A percentile compares a stretch with the other conserved stretches of the same genome.
phyloP scores from a whole-genome alignment of 2,888 invertebrate species.

The Tyria jacobaeae region DNA sequence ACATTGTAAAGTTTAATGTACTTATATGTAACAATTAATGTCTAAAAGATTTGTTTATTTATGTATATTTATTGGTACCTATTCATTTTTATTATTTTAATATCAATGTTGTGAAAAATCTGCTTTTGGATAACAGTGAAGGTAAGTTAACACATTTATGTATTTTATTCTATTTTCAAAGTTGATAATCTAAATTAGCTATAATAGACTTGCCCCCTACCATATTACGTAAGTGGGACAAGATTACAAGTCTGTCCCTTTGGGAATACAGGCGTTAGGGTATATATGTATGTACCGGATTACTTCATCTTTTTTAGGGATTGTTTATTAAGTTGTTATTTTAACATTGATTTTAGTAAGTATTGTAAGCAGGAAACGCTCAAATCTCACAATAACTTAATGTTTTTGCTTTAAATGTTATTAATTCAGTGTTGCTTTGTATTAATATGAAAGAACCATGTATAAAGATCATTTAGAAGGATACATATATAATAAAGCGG shows the following conservation, averaged over 20 bases:
- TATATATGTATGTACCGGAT: too few relatives aligned
- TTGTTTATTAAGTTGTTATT: too few relatives aligned
- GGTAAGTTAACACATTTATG: conserved; percentile 47
- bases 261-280: too few relatives aligned
- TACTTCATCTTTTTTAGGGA: too few relatives aligned
- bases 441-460: not conserved
- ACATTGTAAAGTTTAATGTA: conserved; percentile 36
- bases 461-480: too few relatives aligned
- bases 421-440: conserved; percentile 27
- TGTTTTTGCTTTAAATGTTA: conserved; percentile 27
- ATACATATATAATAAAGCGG: too few relatives aligned
- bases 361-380: not conserved
- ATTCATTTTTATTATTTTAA: conserved; percentile 49
- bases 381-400: not conserved
- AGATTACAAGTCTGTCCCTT: too few relatives aligned
- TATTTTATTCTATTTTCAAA: not conserved
- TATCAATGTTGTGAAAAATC: conserved; percentile 58
- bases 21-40: conserved; percentile 31
- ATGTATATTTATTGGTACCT: conserved; percentile 52
- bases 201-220: too few relatives aligned
- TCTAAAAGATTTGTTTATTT: conserved; percentile 7
- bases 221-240: too few relatives aligned
- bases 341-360: not conserved
- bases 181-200: not conserved
- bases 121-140: conserved; percentile 60